phyloP scores from a whole-genome alignment of 2,888 invertebrate genomes.

The Julus scandinavius region DNA sequence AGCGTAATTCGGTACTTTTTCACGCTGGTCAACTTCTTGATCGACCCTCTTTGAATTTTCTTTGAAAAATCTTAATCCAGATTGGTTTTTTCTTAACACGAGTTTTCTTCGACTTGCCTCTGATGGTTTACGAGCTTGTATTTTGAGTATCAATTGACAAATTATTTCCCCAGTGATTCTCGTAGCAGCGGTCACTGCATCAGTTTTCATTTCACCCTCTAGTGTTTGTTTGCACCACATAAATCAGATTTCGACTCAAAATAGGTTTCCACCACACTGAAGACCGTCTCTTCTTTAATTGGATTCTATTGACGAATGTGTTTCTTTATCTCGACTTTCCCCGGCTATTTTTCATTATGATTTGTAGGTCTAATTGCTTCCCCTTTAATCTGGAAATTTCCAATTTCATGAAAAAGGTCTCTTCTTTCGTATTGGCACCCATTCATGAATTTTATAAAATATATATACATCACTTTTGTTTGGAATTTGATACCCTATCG shows the following conservation, averaged over 20 bases:
- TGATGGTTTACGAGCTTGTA: constrained; percentile 20
- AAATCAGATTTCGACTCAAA: constrained; percentile 40
- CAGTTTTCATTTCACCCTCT: constrained; percentile 39
- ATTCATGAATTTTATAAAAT: not conserved
- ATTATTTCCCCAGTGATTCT: constrained; percentile 32
- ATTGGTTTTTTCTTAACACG: constrained; percentile 39
- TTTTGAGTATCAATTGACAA: constrained; percentile 40
- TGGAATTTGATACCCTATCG: not conserved
- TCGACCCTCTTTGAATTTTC: constrained; percentile 10
- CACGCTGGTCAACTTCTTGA: not conserved
- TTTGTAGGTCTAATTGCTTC: constrained; percentile 39
- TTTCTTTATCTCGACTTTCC: constrained; percentile 39
- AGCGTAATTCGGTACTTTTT: not conserved
- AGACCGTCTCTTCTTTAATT: constrained; percentile 39
- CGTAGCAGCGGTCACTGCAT: constrained; percentile 19
- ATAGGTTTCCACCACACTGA: constrained; percentile 22
- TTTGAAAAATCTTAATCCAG: constrained; percentile 22
- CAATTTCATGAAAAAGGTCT: not conserved
- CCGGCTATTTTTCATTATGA: constrained; percentile 16
- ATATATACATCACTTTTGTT: not conserved
- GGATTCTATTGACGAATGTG: constrained; percentile 39
- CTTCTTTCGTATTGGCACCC: not conserved
- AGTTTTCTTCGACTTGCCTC: not conserved
- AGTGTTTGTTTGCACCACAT: constrained; percentile 39
- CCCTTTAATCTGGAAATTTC: not conserved